Evolutionary conservation across 2,113 vertebrate species (phyloP).

Genomic region (Platysternon megacephalum): DNA sequence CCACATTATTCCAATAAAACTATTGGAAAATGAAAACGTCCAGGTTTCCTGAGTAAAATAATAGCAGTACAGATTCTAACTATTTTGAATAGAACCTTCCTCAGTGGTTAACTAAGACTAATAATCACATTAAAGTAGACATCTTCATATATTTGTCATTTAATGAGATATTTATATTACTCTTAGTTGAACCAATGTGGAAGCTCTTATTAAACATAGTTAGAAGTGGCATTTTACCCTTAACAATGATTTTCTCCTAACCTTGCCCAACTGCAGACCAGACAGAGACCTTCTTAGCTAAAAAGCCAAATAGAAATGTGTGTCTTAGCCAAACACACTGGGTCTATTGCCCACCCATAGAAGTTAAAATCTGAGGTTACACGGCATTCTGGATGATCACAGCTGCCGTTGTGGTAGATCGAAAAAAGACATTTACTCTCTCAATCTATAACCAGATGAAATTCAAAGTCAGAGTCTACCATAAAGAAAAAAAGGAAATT

Average conservation of each 20-base stretch:
- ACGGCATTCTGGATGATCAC: neutral
- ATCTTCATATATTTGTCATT: neutral
- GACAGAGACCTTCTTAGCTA: neutral
- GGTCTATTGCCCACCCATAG: neutral
- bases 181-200: neutral
- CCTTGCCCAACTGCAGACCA: neutral
- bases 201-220: neutral
- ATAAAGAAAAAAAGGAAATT: neutral
- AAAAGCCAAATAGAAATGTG: neutral
- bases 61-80: neutral
- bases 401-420: neutral
- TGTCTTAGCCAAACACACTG: neutral
- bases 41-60: neutral
- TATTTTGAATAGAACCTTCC: neutral
- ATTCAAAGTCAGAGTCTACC: neutral
- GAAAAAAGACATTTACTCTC: neutral
- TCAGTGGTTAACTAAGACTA: fast-evolving
- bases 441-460: neutral
- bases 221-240: neutral
- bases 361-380: neutral
- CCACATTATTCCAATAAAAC: neutral
- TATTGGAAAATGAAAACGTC: neutral
- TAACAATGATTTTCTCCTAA: neutral
- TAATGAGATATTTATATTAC: neutral
- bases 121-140: neutral